Percentiles rank a stretch among this genome's conserved stretches.
These are phyloP conservation scores for Bothrops alternatus DNA, from an alignment of 2,797 vertebrate genomes.

Conservation along the genomic window DNA sequence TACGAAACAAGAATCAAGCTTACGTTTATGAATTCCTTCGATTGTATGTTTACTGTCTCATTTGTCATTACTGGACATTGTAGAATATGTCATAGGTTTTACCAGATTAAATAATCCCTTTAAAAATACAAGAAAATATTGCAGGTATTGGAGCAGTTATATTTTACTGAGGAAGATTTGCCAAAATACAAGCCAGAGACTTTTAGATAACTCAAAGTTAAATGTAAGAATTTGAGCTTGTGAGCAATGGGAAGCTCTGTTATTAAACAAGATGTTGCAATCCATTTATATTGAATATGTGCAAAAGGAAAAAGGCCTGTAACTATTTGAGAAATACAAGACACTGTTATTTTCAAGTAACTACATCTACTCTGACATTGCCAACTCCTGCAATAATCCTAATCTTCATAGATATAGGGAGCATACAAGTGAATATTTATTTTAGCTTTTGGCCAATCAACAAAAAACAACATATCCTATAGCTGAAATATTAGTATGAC, in stretches of 20 bases:
- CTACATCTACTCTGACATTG: neutral
- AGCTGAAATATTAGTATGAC: neutral
- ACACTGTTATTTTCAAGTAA: neutral
- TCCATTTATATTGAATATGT: neutral
- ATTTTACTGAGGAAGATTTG: neutral
- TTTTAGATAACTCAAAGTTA: neutral
- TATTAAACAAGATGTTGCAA: neutral
- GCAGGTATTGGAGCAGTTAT: neutral
- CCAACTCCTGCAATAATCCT: neutral
- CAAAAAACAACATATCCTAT: neutral
- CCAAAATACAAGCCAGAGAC: neutral
- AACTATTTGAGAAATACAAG: neutral
- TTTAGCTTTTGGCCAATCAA: neutral
- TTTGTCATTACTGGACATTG: neutral
- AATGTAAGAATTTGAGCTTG: neutral
- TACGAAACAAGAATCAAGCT: neutral
- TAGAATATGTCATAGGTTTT: neutral
- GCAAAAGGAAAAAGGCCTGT: neutral
- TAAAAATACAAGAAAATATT: neutral
- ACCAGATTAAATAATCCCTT: neutral
- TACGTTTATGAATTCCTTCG: neutral
- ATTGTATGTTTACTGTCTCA: neutral
- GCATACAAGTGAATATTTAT: neutral
- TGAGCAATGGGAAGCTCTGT: neutral
- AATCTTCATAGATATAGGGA: neutral